These are phyloP conservation scores for Cheilosia urbana DNA, from an alignment of 2,888 invertebrate genomes.

Conservation along the genomic window DNA sequence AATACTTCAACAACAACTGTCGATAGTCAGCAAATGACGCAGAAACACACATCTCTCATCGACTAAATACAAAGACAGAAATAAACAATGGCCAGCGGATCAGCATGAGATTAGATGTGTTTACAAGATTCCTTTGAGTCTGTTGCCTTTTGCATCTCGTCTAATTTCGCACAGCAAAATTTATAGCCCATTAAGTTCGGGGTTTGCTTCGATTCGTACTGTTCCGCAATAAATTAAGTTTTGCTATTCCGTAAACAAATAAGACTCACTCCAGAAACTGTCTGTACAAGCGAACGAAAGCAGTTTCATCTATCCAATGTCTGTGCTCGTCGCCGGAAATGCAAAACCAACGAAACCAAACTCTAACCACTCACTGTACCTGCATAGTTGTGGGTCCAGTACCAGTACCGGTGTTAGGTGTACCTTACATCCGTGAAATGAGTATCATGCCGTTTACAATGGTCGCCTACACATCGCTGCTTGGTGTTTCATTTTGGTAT, in stretches of 20 bases:
- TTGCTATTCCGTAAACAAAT: slow-evolving; percentile 30
- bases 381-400: slow-evolving; percentile 34
- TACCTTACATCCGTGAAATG: slow-evolving; percentile 46
- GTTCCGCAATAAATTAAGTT: slow-evolving; percentile 44
- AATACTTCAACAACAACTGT: slow-evolving; percentile 37
- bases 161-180: slow-evolving; percentile 45
- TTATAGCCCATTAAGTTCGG: background rate
- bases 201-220: slow-evolving; percentile 1
- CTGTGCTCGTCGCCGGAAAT: slow-evolving; percentile 52
- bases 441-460: slow-evolving; percentile 47
- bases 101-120: slow-evolving; percentile 48
- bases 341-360: slow-evolving; percentile 55
- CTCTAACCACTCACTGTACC: slow-evolving; percentile 33
- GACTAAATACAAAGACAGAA: slow-evolving; percentile 4
- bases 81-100: slow-evolving; percentile 20
- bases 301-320: slow-evolving; percentile 12
- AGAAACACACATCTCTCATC: slow-evolving; percentile 12
- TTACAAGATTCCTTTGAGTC: slow-evolving; percentile 36
- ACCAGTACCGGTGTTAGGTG: slow-evolving; percentile 30
- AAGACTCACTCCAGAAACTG: background rate
- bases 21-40: slow-evolving; percentile 41
- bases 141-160: slow-evolving; percentile 12
- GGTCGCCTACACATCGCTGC: slow-evolving; percentile 33
- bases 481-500: slow-evolving; percentile 5
- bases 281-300: slow-evolving; percentile 4